These are phyloP conservation scores for Aldabrachelys gigantea DNA, from an alignment of 2,113 vertebrate genomes.

Conservation along the genomic window DNA sequence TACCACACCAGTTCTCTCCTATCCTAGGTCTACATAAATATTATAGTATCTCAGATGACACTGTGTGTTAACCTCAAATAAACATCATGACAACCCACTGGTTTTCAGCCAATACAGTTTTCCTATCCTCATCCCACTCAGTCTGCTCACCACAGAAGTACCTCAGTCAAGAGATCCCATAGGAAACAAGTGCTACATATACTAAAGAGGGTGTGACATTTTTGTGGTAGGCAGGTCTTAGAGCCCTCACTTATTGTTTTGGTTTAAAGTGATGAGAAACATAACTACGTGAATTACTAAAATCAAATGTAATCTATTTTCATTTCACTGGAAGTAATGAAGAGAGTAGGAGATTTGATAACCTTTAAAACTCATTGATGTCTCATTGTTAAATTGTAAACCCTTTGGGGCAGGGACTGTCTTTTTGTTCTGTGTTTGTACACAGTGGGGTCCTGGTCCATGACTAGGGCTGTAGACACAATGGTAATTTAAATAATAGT, in stretches of 20 bases:
- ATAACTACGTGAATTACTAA: neutral
- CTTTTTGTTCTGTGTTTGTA: neutral
- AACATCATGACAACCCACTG: neutral
- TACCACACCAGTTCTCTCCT: neutral
- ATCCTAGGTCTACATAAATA: neutral
- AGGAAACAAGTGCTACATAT: rapidly evolving
- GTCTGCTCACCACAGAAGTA: neutral
- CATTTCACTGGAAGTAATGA: neutral
- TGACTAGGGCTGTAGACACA: neutral
- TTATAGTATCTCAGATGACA: neutral
- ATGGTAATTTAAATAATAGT: neutral
- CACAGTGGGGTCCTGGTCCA: neutral
- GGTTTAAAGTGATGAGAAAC: neutral
- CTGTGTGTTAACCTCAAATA: neutral
- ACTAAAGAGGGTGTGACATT: rapidly evolving
- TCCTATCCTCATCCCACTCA: neutral
- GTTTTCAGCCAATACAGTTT: neutral
- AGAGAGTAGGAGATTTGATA: neutral
- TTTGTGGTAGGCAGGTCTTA: rapidly evolving
- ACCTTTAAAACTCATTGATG: rapidly evolving
- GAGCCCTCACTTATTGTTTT: neutral
- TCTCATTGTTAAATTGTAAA: neutral
- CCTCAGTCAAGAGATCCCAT: rapidly evolving
- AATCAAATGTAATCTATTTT: neutral
- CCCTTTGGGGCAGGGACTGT: neutral